Conservation (phyloP, 2,797 vertebrate species). For the Clarias laeviceps region DNA sequence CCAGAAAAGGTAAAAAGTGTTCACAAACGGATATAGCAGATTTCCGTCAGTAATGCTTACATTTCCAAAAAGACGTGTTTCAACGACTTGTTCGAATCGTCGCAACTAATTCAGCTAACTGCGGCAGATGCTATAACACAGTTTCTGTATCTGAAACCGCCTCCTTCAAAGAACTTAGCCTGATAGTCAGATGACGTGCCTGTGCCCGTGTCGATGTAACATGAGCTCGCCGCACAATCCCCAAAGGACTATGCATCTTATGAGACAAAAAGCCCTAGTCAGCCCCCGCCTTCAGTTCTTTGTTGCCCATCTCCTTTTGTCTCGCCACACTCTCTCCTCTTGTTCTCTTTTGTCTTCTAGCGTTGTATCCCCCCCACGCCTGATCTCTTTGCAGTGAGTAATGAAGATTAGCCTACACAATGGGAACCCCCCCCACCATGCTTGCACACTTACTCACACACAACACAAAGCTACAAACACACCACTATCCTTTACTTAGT, state of each 20-base stretch:
- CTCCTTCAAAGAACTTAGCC: slow-evolving; percentile 40
- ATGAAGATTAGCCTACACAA: slow-evolving; percentile 70
- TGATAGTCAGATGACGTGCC: slow-evolving; percentile 45
- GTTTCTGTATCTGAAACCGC: slow-evolving; percentile 43
- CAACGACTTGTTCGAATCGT: background rate
- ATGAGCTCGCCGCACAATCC: slow-evolving; percentile 48
- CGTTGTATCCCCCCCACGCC: slow-evolving; percentile 54
- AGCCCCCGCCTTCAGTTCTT: slow-evolving; percentile 52
- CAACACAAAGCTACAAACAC: slow-evolving; percentile 30
- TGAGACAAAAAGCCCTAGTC: slow-evolving; percentile 55
- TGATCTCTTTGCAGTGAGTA: slow-evolving; percentile 68
- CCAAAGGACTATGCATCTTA: slow-evolving; percentile 51
- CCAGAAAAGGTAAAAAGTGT: slow-evolving; percentile 32
- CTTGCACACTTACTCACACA: slow-evolving; percentile 17
- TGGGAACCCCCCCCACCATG: slow-evolving; percentile 29
- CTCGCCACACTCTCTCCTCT: slow-evolving; percentile 44
- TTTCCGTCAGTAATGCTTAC: slow-evolving; percentile 13
- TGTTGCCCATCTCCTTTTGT: slow-evolving; percentile 55
- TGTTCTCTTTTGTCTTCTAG: slow-evolving; percentile 67
- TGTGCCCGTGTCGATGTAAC: slow-evolving; percentile 55
- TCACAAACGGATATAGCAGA: background rate
- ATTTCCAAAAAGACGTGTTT: background rate
- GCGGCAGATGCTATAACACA: slow-evolving; percentile 5
- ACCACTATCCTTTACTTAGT: slow-evolving; percentile 59
- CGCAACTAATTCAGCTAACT: background rate